Base-by-base conservation (phyloP, 2,797 vertebrate species). In the Cyclopterus lumpus region DNA sequence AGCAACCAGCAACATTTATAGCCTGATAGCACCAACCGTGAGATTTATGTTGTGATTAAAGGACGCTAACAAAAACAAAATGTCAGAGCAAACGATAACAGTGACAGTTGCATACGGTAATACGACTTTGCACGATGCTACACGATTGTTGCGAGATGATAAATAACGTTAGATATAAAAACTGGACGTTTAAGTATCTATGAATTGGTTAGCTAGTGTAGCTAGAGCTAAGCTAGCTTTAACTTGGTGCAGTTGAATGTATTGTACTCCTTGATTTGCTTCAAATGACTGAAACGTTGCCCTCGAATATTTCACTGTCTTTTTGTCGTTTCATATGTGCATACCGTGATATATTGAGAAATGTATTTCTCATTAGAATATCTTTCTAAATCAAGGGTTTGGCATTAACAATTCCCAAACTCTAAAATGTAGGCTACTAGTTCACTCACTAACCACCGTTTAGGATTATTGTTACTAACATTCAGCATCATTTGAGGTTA, bases 51-150 rank as follows among this genome's bases (percentile, higher is more conserved):
- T 77, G 69, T 53, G 53, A 64, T 68, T 62, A 28, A 76, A 80
- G 38, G 61, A 78, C 46, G 30, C 11, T 32, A 15, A 46, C n/a
- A 69, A 9, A 69, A 58, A 4, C 67, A 88, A 88, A 66, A 96
- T 95, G 95, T 93, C 94, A 53, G 89, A 70, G 22, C 88, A 92
- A 75, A 83, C 91, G 34, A 46, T 95, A 51, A 95, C 94, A 46
- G 88, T 96, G 82, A 95, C 90, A 75, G 95, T 95, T 44, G 86
- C 94, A 54, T 94, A 95, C 90, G 95, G 95, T 96, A 95, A 94
- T 66, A 26, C 0, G 0, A 12, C 40, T 71, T 75, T 48, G 0
- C 8, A 24, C 44, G 16, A 24, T 55, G 14, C 67, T 72, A 49
- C 8, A 34, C 4, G 0, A 8, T 28, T 49, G 14, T 38, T 8